Evolutionary conservation across 2,888 invertebrate species (phyloP).

Genomic region (Parnassius orleans): DNA sequence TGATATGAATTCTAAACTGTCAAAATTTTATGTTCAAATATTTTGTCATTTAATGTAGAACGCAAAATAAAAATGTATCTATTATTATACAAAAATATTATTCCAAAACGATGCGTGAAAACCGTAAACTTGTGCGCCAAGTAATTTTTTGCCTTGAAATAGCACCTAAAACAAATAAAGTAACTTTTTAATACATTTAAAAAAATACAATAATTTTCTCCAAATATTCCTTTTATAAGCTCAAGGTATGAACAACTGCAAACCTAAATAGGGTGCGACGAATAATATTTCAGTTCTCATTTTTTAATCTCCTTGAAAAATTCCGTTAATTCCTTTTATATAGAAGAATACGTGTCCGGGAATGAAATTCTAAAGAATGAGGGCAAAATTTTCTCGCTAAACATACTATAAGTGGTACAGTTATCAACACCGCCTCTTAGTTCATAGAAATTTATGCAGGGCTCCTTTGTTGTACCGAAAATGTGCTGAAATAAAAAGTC

Average conservation of each 20-base stretch:
- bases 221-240: background rate
- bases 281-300: slow-evolving; percentile 39
- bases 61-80: too few species aligned
- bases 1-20: too few species aligned
- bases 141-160: too few species aligned
- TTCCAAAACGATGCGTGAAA: too few species aligned
- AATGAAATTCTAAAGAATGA: slow-evolving; percentile 35
- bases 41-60: too few species aligned
- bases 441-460: slow-evolving; percentile 27
- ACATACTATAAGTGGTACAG: slow-evolving; percentile 22
- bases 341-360: slow-evolving; percentile 31
- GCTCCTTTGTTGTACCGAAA: slow-evolving; percentile 23
- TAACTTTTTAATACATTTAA: too few species aligned
- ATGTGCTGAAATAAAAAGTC: slow-evolving; percentile 26
- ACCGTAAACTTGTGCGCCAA: too few species aligned
- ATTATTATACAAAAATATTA: too few species aligned
- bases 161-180: too few species aligned
- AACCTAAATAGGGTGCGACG: slow-evolving; percentile 35
- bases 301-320: slow-evolving; percentile 45
- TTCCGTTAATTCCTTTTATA: slow-evolving; percentile 37
- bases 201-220: too few species aligned
- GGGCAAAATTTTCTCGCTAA: slow-evolving; percentile 17
- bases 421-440: slow-evolving; percentile 22
- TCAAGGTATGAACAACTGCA: background rate
- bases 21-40: too few species aligned